Base-by-base conservation (phyloP, 2,888 invertebrate species). In the Ennomos fuscantarius region DNA sequence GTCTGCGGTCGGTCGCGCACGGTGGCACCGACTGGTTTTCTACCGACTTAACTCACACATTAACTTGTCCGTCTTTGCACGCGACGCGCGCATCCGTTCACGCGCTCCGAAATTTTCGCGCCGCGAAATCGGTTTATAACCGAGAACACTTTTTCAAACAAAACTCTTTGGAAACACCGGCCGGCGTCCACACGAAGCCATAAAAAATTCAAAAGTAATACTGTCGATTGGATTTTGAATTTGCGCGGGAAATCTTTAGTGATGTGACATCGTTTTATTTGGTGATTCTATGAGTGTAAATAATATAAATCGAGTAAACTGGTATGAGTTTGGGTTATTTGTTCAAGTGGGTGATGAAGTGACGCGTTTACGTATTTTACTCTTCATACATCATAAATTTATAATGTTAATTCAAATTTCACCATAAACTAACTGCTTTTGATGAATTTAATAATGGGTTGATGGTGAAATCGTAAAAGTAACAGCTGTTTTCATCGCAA, bases 81-180 rank as follows among this genome's bases (percentile, higher is more conserved):
- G 88, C 88, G 88, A 85, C 89, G 88, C 89, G 81, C 89, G 88
- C 82, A 76, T 82, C 78, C 74, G 73, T 63, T 51, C 64, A 78
- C 82, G 84, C 86, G 86, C 79, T 78, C 77, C 66, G 76, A 77
- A 81, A 74, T 72, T 81, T 85, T 84, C 86, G 83, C 87, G 84
- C 73, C 82, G 84, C 82, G 79, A 82, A 82, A 73, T 80, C 68
- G 63, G 66, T 73, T 73, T 73, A 70, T 67, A 73, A 73, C 32
- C 60, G 60, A 51, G 49, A 42, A 55, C 42, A 56, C 58, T 57
- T 62, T 63, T 62, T 58, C 56, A 53, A 61, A 61, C 51, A 60
- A 72, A 53, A 63, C 66, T 62, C 60, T 63, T 63, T 68, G 57
- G 24, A 3, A 6, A 24, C 53, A 62, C 41, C 40, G 48, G 43